Evolutionary conservation across 1,140 invertebrate species (phyloP).

Genomic region (Drosophila littoralis): DNA sequence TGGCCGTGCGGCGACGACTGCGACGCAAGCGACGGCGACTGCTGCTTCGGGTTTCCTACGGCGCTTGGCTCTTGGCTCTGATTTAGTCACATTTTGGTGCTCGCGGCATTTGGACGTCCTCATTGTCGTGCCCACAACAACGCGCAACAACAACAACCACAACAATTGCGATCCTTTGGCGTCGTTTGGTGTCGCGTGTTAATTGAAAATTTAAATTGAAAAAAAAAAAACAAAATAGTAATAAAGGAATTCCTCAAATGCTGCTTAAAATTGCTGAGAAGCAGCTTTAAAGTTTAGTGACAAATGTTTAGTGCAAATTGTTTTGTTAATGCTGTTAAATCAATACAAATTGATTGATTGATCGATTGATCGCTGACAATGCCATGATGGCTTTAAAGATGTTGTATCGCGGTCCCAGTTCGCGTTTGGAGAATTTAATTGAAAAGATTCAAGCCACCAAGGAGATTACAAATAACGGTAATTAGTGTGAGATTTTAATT

Average conservation of each 20-base stretch:
- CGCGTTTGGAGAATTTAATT: constrained; percentile 91
- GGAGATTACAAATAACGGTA: constrained; percentile 84
- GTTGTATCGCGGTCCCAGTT: constrained; percentile 93
- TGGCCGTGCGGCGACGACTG: constrained; percentile 23
- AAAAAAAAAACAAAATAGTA: constrained; percentile 12
- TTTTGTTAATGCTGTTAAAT: constrained; percentile 26
- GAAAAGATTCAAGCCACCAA: constrained; percentile 93
- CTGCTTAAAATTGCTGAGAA: not conserved
- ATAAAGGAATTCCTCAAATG: not conserved
- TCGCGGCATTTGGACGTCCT: constrained; percentile 77
- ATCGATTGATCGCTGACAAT: constrained; percentile 39
- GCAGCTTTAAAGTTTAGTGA: constrained; percentile 17
- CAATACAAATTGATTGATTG: constrained; percentile 14
- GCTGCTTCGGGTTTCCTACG: constrained; percentile 54
- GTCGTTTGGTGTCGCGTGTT: constrained; percentile 47
- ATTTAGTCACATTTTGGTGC: constrained; percentile 81
- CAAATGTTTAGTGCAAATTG: constrained; percentile 41
- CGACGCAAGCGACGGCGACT: constrained; percentile 17
- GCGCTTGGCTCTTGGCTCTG: constrained; percentile 74
- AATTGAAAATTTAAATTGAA: constrained; percentile 24
- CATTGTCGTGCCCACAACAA: constrained; percentile 24
- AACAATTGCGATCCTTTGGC: constrained; percentile 44
- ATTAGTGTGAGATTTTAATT: not conserved
- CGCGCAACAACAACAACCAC: constrained; percentile 14
- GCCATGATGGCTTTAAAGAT: constrained; percentile 85